Conservation (phyloP, 2,113 vertebrate species). For the Microcebus griseorufus region DNA sequence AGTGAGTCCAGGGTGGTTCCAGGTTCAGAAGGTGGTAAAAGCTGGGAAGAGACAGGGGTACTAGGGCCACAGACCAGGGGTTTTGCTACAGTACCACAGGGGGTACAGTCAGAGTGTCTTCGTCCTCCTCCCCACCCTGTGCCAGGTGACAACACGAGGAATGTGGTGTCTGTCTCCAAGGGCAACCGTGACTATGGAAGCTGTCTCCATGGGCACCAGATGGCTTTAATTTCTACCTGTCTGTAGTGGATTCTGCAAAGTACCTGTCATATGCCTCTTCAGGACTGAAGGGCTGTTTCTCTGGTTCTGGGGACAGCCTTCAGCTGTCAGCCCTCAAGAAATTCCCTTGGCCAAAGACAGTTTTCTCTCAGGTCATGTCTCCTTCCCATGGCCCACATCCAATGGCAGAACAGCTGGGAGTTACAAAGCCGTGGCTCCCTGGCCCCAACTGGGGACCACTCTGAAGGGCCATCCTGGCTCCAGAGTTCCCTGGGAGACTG, state of each 20-base stretch:
- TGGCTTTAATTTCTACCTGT: not conserved
- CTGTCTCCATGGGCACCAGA: not conserved
- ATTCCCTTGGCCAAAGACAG: not conserved
- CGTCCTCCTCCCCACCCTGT: no score
- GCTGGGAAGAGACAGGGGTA: not conserved
- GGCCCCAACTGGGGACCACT: not conserved
- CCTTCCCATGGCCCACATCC: not conserved
- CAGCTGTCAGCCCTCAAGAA: not conserved
- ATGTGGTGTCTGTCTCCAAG: not conserved
- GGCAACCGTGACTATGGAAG: not conserved
- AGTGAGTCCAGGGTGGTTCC: fast-evolving
- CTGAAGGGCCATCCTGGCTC: not conserved
- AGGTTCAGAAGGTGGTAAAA: not conserved
- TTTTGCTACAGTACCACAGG: no score
- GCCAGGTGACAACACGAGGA: not conserved
- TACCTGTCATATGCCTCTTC: not conserved
- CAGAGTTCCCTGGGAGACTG: not conserved
- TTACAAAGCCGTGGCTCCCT: no score
- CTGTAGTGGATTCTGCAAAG: not conserved
- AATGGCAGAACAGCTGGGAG: not conserved
- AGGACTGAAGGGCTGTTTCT: not conserved
- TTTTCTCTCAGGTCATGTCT: not conserved
- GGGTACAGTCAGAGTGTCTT: not conserved
- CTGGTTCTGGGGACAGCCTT: not conserved
- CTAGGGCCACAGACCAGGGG: not conserved